These are phyloP conservation scores for Enoplosus armatus DNA, from an alignment of 2,797 vertebrate genomes.

Conservation along the genomic window DNA sequence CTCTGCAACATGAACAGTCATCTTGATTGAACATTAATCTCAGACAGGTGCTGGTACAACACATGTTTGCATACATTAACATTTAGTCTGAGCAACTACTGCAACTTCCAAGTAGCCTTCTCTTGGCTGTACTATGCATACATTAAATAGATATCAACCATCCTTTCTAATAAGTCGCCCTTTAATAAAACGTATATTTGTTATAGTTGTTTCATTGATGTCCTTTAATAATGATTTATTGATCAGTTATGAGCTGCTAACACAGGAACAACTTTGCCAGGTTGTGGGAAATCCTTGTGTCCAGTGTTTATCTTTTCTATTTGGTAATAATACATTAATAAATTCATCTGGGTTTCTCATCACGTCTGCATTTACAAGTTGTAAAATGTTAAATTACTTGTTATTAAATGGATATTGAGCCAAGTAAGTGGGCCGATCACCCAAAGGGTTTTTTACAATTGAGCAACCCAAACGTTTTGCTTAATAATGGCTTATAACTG, in stretches of 20 bases:
- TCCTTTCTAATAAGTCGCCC: not conserved
- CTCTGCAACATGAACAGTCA: not conserved
- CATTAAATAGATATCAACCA: not conserved
- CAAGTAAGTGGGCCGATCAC: no score
- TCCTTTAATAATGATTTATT: not conserved
- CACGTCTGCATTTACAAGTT: not conserved
- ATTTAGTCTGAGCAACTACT: slow-evolving; percentile 17
- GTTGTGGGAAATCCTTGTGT: not conserved
- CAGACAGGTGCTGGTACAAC: slow-evolving; percentile 4
- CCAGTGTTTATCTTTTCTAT: not conserved
- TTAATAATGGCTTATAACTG: not conserved
- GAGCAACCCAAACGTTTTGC: not conserved
- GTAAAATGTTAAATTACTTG: not conserved
- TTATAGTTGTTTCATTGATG: not conserved
- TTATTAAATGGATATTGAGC: not conserved
- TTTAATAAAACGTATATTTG: no score
- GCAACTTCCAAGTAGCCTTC: not conserved
- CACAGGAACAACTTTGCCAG: not conserved
- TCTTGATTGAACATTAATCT: slow-evolving; percentile 14
- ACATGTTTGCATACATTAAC: slow-evolving; percentile 29
- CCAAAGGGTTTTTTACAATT: not conserved
- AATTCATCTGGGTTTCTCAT: not conserved
- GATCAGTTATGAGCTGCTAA: not conserved
- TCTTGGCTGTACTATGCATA: no score
- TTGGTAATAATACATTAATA: not conserved